phyloP scores from a whole-genome alignment of 2,797 vertebrate genomes.

The Selene dorsalis region DNA sequence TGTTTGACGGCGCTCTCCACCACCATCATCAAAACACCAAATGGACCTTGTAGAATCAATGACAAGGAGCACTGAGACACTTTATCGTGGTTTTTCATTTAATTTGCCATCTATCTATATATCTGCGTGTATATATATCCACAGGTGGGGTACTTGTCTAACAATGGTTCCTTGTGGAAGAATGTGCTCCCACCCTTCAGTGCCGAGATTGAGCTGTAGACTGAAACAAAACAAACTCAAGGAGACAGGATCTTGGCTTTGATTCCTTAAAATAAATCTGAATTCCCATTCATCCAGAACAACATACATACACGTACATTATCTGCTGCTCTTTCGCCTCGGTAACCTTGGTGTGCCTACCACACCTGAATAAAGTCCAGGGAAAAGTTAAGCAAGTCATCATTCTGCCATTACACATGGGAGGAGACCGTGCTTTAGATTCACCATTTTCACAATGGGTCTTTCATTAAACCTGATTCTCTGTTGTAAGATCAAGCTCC shows the following conservation, averaged over 20 bases:
- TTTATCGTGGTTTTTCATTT: no score
- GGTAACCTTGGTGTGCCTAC: conserved; percentile 51
- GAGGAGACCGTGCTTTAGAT: conserved; percentile 64
- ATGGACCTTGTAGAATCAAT: no score
- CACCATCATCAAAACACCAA: no score
- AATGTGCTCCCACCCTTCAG: conserved; percentile 33
- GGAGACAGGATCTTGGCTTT: conserved; percentile 61
- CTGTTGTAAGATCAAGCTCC: conserved; percentile 50
- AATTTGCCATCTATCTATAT: not conserved
- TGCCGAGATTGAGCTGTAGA: conserved; percentile 46
- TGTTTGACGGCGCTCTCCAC: no score
- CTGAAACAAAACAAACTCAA: conserved; percentile 63
- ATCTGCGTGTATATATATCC: not conserved
- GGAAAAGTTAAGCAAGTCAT: conserved; percentile 45
- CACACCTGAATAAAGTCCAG: conserved; percentile 32
- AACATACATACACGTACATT: conserved; percentile 51
- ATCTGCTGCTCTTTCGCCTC: conserved; percentile 39
- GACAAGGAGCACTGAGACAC: no score
- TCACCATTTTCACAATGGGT: conserved; percentile 60
- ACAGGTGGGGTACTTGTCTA: conserved; percentile 27
- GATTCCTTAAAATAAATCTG: conserved; percentile 61
- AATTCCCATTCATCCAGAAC: conserved; percentile 48
- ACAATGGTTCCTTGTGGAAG: conserved; percentile 35
- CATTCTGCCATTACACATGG: conserved; percentile 41
- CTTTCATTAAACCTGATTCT: conserved; percentile 63